Base-by-base conservation (phyloP, 2,113 vertebrate genomes). In the Pionites leucogaster region DNA sequence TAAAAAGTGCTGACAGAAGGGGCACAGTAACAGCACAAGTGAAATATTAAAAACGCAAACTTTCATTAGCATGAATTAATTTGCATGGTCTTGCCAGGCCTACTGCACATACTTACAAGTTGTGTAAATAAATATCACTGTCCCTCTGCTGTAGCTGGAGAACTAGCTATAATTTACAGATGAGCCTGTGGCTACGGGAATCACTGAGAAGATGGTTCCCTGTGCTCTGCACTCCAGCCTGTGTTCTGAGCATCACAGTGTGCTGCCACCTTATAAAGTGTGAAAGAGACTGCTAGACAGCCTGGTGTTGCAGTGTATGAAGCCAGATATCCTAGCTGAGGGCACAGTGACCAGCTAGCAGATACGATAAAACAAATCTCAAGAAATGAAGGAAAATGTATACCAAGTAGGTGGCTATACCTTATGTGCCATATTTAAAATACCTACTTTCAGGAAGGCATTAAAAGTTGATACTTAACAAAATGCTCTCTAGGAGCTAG, bases 41-140 rank as follows among this genome's bases (percentile, higher is more conserved):
- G 62, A 91, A 81, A 89, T 72, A 93, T 55, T 84, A 69, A 84
- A 92, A 86, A 25, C 2, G 0, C 17, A 35, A 52, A 75, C 13
- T 85, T 95, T 96, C 87, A 72, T 95, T 95, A 91, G 23, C 64
- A 78, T 57, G 75, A 93, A 78, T 91, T 93, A 93, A 86, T 95
- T 89, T 93, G 25, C 60, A 71, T 0, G 0, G 35, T 84, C 77
- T 69, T 89, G 39, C 78, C 81, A 76, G 28, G 35, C 57, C 52
- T 82, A 39, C 20, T 84, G 39, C 33, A 81, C n/a, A 68, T 46
- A 27, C 72, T 91, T 92, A 60, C 1, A 0, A 65, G 86, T 70
- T 86, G 63, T 84, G 52, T 84, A 95, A 89, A 92, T 79, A 93
- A 92, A 82, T 79, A 82, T 68, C 52, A 1, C 63, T 44, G 49